These are phyloP conservation scores for Chiloscyllium plagiosum DNA, from an alignment of 2,113 vertebrate species.

Conservation along the genomic window DNA sequence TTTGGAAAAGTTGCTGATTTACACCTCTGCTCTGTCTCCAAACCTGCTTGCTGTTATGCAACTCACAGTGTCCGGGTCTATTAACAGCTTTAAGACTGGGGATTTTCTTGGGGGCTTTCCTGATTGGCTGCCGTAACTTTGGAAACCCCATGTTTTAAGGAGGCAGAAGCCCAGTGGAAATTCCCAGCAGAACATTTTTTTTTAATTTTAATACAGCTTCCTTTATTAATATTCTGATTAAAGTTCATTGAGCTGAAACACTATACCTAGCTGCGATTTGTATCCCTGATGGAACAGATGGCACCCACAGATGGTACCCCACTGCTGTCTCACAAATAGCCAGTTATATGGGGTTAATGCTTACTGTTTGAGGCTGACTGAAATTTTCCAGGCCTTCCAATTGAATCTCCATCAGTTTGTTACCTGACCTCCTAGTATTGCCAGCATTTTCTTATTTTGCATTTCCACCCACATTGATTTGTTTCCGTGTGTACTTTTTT, in stretches of 20 bases:
- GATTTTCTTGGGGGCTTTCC: background rate
- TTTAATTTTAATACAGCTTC: background rate
- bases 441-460: background rate
- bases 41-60: background rate
- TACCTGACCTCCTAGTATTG: background rate
- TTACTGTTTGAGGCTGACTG: too few relatives aligned
- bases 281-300: background rate
- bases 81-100: background rate
- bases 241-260: background rate
- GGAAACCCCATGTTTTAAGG: background rate
- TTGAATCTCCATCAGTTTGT: background rate
- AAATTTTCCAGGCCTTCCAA: background rate
- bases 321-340: too few relatives aligned
- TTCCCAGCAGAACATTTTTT: background rate
- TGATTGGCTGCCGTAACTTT: background rate
- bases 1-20: background rate
- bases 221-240: background rate
- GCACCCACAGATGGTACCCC: too few relatives aligned
- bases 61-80: background rate
- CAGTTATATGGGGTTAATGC: too few relatives aligned
- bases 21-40: background rate
- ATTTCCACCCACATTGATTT: background rate
- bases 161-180: background rate
- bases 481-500: background rate
- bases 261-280: background rate